Conservation (phyloP, 1,140 invertebrate genomes). For the Belonocnema kinseyi region DNA sequence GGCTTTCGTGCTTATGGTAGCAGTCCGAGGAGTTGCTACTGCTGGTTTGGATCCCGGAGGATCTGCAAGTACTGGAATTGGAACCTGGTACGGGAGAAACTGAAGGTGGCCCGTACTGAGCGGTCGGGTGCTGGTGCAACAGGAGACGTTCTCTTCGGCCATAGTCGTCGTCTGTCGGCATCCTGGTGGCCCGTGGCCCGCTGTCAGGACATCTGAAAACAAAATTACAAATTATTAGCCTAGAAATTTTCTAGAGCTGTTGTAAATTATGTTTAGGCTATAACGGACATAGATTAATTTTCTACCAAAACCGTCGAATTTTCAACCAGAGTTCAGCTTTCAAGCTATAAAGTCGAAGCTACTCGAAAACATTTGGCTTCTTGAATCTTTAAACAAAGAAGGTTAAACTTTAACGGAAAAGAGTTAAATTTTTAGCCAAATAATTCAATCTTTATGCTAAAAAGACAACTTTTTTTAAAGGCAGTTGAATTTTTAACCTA, state of each 20-base stretch:
- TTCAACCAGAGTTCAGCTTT: too few relatives aligned
- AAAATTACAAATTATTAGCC: conserved; percentile 20
- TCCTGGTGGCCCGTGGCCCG: conserved; percentile 76
- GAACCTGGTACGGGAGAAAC: conserved; percentile 59
- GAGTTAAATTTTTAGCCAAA: too few relatives aligned
- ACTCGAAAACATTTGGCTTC: too few relatives aligned
- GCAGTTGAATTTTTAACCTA: too few relatives aligned
- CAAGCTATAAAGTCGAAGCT: too few relatives aligned
- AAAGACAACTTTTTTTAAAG: too few relatives aligned
- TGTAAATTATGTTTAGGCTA: too few relatives aligned
- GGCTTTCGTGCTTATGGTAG: conserved; percentile 58
- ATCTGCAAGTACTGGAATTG: conserved; percentile 48
- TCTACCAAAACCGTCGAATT: too few relatives aligned
- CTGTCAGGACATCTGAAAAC: conserved; percentile 75
- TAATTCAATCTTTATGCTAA: too few relatives aligned
- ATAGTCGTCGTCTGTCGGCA: conserved; percentile 76
- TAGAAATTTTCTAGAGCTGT: not conserved
- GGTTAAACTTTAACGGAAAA: too few relatives aligned
- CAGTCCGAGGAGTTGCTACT: conserved; percentile 54
- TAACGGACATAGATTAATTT: too few relatives aligned
- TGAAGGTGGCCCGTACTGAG: conserved; percentile 64
- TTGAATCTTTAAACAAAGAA: too few relatives aligned
- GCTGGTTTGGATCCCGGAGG: conserved; percentile 53
- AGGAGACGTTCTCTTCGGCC: conserved; percentile 76
- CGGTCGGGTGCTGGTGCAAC: conserved; percentile 71